Percentiles rank a stretch among this genome's conserved stretches.
Evolutionary conservation across 2,888 invertebrate genomes (phyloP).

Genomic region (Rotaria macrura): DNA sequence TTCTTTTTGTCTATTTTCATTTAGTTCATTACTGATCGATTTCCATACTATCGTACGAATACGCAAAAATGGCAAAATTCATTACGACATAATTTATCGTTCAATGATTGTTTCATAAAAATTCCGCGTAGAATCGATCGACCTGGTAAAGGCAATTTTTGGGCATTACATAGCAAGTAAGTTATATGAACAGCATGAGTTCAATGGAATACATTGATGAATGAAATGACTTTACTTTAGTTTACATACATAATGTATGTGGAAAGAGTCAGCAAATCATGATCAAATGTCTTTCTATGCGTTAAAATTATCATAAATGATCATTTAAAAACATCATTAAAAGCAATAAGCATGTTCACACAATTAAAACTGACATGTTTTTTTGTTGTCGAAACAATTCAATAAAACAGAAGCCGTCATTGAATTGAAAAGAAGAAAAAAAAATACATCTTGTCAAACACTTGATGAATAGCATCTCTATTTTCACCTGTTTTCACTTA

Average conservation of each 20-base stretch:
- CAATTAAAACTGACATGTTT: too few relatives aligned
- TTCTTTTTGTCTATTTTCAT: neutral
- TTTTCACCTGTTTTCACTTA: neutral
- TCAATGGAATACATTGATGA: too few relatives aligned
- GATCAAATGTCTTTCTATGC: too few relatives aligned
- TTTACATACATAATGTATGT: too few relatives aligned
- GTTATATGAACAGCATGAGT: neutral
- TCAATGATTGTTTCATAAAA: constrained; percentile 92
- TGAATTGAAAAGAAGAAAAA: too few relatives aligned
- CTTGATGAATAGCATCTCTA: neutral
- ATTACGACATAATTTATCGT: constrained; percentile 74
- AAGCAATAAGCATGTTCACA: too few relatives aligned
- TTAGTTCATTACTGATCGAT: constrained; percentile 74
- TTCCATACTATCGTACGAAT: constrained; percentile 73
- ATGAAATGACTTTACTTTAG: too few relatives aligned
- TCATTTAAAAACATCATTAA: too few relatives aligned
- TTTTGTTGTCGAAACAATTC: neutral
- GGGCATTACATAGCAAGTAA: constrained; percentile 54
- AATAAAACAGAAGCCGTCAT: neutral
- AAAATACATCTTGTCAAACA: neutral
- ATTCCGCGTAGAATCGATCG: constrained; percentile 66
- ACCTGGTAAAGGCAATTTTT: constrained; percentile 73
- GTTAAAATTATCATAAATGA: too few relatives aligned
- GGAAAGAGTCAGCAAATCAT: too few relatives aligned
- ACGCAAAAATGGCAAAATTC: constrained; percentile 61